A percentile compares a stretch with the other conserved stretches of the same genome.
Evolutionary conservation across 2,888 invertebrate genomes (phyloP).

Genomic region (Helicoverpa assulta): DNA sequence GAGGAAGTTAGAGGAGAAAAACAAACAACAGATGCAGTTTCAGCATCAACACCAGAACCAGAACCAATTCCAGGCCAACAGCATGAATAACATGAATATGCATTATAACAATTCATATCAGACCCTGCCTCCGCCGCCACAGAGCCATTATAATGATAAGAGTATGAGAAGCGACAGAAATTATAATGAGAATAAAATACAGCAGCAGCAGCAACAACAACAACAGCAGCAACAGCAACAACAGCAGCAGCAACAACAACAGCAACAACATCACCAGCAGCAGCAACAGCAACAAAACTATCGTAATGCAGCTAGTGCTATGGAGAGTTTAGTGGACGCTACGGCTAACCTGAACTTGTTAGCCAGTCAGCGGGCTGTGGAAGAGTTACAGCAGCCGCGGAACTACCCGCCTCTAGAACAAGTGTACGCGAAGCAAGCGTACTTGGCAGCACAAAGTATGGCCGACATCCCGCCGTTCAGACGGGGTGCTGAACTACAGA

Average conservation of each 20-base stretch:
- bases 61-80: slow-evolving; percentile 65
- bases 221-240: slow-evolving; percentile 57
- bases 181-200: slow-evolving; percentile 74
- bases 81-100: slow-evolving; percentile 70
- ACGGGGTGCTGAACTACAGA: slow-evolving; percentile 70
- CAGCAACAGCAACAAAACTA: slow-evolving; percentile 62
- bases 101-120: slow-evolving; percentile 79
- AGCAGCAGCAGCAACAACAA: slow-evolving; percentile 62
- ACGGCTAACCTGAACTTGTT: slow-evolving; percentile 79
- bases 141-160: slow-evolving; percentile 77
- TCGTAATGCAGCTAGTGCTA: slow-evolving; percentile 70
- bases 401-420: slow-evolving; percentile 77
- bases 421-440: slow-evolving; percentile 64
- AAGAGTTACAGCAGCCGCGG: slow-evolving; percentile 68
- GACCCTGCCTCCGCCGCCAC: slow-evolving; percentile 64
- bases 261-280: slow-evolving; percentile 21
- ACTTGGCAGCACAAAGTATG: slow-evolving; percentile 69
- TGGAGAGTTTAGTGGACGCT: slow-evolving; percentile 82
- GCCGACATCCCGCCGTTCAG: slow-evolving; percentile 77
- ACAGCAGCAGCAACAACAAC: slow-evolving; percentile 12
- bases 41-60: slow-evolving; percentile 71
- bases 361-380: slow-evolving; percentile 72
- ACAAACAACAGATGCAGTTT: slow-evolving; percentile 81
- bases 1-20: slow-evolving; percentile 87
- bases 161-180: slow-evolving; percentile 75